These are phyloP conservation scores for Spatulosminthurus flaviceps DNA, from an alignment of 2,888 invertebrate genomes.

Conservation along the genomic window DNA sequence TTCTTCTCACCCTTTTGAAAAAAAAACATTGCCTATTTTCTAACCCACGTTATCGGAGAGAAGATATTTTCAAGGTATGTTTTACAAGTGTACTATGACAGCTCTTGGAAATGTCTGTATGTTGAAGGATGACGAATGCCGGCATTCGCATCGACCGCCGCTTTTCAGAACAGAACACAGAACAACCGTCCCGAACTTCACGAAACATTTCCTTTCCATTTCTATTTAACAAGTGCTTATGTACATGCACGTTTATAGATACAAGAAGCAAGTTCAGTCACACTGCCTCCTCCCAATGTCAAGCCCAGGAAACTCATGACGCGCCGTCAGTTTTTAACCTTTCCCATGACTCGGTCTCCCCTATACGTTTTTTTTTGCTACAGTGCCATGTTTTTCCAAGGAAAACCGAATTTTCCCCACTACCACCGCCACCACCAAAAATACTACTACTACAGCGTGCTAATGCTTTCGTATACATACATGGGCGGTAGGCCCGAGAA, in stretches of 20 bases:
- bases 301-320: neutral
- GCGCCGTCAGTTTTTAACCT: conserved; percentile 23
- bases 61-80: too few species aligned
- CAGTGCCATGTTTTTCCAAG: neutral
- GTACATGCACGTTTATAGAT: too few species aligned
- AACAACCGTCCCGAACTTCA: too few species aligned
- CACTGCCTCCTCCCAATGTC: neutral
- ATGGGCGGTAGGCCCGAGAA: neutral
- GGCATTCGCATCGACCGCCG: conserved; percentile 11
- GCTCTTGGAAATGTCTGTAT: too few species aligned
- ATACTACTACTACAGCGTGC: neutral
- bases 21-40: too few species aligned
- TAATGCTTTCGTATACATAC: neutral
- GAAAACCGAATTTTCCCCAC: conserved; percentile 1
- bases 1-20: too few species aligned
- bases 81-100: too few species aligned
- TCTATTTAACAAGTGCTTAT: too few species aligned
- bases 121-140: conserved; percentile 8
- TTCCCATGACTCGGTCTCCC: neutral
- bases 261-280: too few species aligned
- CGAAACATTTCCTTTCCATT: too few species aligned
- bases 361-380: neutral
- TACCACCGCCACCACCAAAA: neutral
- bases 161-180: too few species aligned
- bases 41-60: too few species aligned